phyloP scores from a whole-genome alignment of 2,797 vertebrate species.

The Chelonia mydas region DNA sequence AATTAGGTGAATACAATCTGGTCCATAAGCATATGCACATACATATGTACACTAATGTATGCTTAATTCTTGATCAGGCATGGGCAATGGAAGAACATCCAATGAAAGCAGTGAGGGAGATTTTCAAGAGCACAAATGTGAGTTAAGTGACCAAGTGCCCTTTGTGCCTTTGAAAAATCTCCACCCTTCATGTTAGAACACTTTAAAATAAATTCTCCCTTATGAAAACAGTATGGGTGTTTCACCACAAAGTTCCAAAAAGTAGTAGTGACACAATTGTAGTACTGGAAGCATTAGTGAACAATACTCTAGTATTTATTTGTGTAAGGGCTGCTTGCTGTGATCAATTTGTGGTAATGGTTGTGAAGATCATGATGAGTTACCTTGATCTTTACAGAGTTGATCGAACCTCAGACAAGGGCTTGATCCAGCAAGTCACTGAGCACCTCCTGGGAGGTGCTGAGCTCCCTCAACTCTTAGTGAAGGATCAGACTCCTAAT shows the following conservation, averaged over 20 bases:
- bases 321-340: neutral
- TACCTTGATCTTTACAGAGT: slow-evolving; percentile 1
- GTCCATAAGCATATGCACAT: accelerated
- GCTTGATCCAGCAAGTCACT: neutral
- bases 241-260: neutral
- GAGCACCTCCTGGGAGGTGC: neutral
- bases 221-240: neutral
- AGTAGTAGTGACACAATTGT: neutral
- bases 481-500: neutral
- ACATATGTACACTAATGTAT: neutral
- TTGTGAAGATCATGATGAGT: neutral
- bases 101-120: neutral
- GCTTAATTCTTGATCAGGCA: neutral
- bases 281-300: neutral
- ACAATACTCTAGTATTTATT: neutral
- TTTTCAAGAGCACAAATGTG: neutral
- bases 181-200: neutral
- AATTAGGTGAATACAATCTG: neutral
- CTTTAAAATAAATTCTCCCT: neutral
- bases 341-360: neutral
- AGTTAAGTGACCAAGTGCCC: neutral
- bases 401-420: neutral
- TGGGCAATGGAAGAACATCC: neutral
- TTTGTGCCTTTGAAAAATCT: slow-evolving; percentile 14
- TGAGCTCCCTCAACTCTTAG: neutral